These are phyloP conservation scores for Rhadinocentrus ornatus DNA, from an alignment of 2,797 vertebrate species.

Conservation along the genomic window DNA sequence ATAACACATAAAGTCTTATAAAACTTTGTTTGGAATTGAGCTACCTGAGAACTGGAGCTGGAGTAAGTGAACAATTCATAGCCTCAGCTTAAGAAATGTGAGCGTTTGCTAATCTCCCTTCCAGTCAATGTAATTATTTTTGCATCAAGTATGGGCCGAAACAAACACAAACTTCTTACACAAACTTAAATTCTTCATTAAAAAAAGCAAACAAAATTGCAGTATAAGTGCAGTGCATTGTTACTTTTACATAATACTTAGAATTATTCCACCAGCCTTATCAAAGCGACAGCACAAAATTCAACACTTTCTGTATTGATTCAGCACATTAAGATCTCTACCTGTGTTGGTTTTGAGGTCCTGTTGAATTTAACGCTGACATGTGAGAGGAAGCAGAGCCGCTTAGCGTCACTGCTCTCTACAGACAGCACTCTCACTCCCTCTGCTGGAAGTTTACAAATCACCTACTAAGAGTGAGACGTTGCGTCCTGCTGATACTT, in stretches of 20 bases:
- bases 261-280: not conserved
- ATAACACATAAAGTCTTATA: not conserved
- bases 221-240: too few species aligned
- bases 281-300: not conserved
- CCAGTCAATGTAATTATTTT: too few species aligned
- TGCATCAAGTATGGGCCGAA: too few species aligned
- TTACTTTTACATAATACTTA: too few species aligned
- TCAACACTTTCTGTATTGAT: not conserved
- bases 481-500: too few species aligned
- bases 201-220: not conserved
- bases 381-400: conserved; percentile 18
- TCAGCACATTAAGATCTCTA: not conserved
- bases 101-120: not conserved
- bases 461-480: too few species aligned
- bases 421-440: conserved; percentile 53
- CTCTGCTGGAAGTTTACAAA: conserved; percentile 60
- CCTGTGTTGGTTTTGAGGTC: not conserved
- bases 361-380: conserved; percentile 48
- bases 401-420: not conserved
- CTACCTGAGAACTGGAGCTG: not conserved
- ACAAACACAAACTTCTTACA: too few species aligned
- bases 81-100: not conserved
- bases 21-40: not conserved
- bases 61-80: not conserved
- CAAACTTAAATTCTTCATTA: too few species aligned